Base-by-base conservation (phyloP, 2,113 vertebrate species). In the Sinocyclocheilus anophthalmus region DNA sequence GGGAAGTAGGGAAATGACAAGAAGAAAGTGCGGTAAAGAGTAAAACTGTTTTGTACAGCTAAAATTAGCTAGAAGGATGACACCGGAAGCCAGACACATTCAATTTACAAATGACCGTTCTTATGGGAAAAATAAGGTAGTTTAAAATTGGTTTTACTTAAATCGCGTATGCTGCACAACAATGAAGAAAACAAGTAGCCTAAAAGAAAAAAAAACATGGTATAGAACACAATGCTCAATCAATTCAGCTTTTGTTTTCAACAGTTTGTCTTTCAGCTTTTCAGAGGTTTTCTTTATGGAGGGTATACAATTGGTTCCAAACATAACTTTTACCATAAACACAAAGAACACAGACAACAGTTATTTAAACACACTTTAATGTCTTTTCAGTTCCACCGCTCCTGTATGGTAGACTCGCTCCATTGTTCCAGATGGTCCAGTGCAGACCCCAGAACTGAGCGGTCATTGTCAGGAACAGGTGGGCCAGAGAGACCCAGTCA, bases 401-500 rank as follows among this genome's bases (percentile, higher is more conserved):
- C 18, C 20, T 53, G 63, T 26, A 53, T 53, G 24, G 16, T 33
- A 84, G 33, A 84, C 45, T 73, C n/a, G 22, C 37, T 73, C 80
- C 45, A 30, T 83, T 83, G 85, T 87, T 82, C 53, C 57, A 76
- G 72, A 57, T 37, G 81, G 72, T 72, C 18, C 24, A 4, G 53
- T 76, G 69, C 39, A 86, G 53, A 65, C 53, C 72, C 70, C 53
- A 63, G 59, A 77, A 86, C 87, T 88, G 63, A 83, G 87, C 5
- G 20, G 72, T 53, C 84, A 78, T 88, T 88, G 87, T 78, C 72
- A 81, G 0, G 61, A 63, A 12, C 87, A 87, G 84, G 89, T 88
- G 82, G 89, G 85, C 59, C 39, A 87, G 22, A 76, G 77, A 86
- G 85, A 81, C 30, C n/a, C 67, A 73, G 67, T 48, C 76, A 69